These are phyloP conservation scores for Endotricha flammealis DNA, from an alignment of 2,888 invertebrate species.

Conservation along the genomic window DNA sequence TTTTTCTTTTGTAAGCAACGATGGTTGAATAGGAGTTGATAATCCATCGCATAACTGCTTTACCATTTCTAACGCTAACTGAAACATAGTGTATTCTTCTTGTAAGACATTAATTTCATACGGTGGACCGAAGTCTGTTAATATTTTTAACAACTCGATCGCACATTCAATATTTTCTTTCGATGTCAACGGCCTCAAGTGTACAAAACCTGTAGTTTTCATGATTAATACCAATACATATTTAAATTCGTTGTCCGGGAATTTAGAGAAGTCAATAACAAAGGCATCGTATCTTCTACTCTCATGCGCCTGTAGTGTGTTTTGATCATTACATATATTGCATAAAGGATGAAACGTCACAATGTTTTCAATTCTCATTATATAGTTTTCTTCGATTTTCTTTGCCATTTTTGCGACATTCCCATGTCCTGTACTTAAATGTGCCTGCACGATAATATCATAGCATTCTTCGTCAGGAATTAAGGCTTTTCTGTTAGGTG, in stretches of 20 bases:
- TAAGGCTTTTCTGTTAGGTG: neutral
- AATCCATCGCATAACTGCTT: slow-evolving; percentile 1
- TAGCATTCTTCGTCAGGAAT: slow-evolving; percentile 3
- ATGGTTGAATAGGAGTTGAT: too few species aligned
- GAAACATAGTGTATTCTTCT: neutral
- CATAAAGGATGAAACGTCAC: slow-evolving; percentile 7
- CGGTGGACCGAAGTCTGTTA: slow-evolving; percentile 16
- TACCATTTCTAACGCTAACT: neutral
- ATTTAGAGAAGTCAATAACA: slow-evolving; percentile 3
- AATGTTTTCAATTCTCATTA: neutral
- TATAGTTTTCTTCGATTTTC: neutral
- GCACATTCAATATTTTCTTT: slow-evolving; percentile 3
- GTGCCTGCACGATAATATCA: neutral
- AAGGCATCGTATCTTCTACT: neutral
- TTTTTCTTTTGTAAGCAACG: too few species aligned
- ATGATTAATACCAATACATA: slow-evolving; percentile 14
- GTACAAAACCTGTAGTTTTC: slow-evolving; percentile 9
- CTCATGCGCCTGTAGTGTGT: neutral
- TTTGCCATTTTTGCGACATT: neutral
- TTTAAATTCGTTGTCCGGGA: slow-evolving; percentile 3
- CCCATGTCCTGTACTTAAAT: slow-evolving; percentile 2
- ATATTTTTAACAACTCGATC: slow-evolving; percentile 16
- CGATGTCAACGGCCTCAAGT: slow-evolving; percentile 12
- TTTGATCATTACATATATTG: neutral
- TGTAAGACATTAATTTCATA: slow-evolving; percentile 5